Percentiles rank a stretch among this genome's conserved stretches.
These are phyloP conservation scores for Microplitis demolitor DNA, from an alignment of 1,140 invertebrate genomes.

Conservation along the genomic window DNA sequence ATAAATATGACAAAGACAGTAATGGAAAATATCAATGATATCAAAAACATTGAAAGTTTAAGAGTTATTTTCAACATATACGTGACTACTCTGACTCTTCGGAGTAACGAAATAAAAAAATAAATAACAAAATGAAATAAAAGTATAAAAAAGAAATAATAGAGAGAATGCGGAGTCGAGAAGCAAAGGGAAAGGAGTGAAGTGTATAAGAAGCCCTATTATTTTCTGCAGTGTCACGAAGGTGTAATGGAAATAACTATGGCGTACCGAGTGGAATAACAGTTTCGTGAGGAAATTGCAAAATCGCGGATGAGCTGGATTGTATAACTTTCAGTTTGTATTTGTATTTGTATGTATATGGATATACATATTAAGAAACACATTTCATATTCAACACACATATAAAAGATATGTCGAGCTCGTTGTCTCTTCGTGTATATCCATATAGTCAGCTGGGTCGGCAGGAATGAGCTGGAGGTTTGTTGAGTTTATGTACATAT, in stretches of 20 bases:
- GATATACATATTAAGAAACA: background rate
- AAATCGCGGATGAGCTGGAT: constrained; percentile 25
- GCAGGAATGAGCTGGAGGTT: background rate
- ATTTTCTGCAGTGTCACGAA: constrained; percentile 15
- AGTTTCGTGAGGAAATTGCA: constrained; percentile 26
- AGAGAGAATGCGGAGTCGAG: constrained; percentile 6
- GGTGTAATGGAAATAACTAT: constrained; percentile 26
- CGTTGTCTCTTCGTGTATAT: background rate
- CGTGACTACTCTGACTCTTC: constrained; percentile 8
- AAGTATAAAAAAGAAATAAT: background rate
- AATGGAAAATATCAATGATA: background rate
- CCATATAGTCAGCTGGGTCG: background rate
- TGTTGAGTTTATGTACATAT: too few species aligned
- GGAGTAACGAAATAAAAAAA: background rate
- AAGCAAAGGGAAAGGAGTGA: background rate
- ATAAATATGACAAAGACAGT: background rate
- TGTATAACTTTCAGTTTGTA: background rate
- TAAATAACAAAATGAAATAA: background rate
- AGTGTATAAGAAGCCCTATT: background rate
- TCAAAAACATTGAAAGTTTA: background rate
- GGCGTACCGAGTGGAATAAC: constrained; percentile 24
- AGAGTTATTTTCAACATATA: background rate
- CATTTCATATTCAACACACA: background rate
- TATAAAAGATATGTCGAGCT: constrained; percentile 1
- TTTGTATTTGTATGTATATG: background rate